Percentiles rank a stretch among this genome's conserved stretches.
These are phyloP conservation scores for Melanotaenia duboulayi DNA, from an alignment of 2,113 vertebrate species.

Conservation along the genomic window DNA sequence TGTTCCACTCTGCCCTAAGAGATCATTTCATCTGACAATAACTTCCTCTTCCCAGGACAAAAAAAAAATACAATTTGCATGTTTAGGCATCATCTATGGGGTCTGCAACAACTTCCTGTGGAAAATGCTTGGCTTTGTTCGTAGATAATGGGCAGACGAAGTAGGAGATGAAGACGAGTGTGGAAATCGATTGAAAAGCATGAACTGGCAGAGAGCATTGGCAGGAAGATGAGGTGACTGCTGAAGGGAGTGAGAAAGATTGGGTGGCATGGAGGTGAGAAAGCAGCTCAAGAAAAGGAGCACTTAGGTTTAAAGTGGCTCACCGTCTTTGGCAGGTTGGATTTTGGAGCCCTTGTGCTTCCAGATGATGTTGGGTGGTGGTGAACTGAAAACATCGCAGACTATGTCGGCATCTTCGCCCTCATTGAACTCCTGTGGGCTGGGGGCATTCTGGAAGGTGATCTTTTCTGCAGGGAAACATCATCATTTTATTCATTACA, in stretches of 20 bases:
- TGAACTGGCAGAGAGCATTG: slow-evolving; percentile 26
- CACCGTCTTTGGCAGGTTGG: slow-evolving; percentile 92
- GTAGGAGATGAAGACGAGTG: slow-evolving; percentile 35
- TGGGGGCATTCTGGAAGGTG: slow-evolving; percentile 92
- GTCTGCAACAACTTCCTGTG: slow-evolving; percentile 21
- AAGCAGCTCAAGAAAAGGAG: slow-evolving; percentile 9
- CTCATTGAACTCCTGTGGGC: slow-evolving; percentile 94
- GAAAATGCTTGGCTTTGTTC: slow-evolving; percentile 42
- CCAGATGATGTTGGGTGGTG: slow-evolving; percentile 93
- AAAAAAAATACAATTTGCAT: slow-evolving; percentile 32
- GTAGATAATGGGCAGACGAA: slow-evolving; percentile 21
- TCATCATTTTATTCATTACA: background rate
- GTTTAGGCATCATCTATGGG: slow-evolving; percentile 43
- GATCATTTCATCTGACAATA: slow-evolving; percentile 19
- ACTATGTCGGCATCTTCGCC: slow-evolving; percentile 92
- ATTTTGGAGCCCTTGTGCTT: slow-evolving; percentile 90
- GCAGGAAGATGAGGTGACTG: slow-evolving; percentile 30
- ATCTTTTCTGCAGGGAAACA: slow-evolving; percentile 88
- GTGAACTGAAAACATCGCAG: slow-evolving; percentile 93
- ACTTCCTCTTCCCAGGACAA: slow-evolving; percentile 13
- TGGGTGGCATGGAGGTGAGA: slow-evolving; percentile 20
- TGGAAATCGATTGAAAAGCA: slow-evolving; percentile 50
- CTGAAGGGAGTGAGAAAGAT: slow-evolving; percentile 16
- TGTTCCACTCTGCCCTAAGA: slow-evolving; percentile 25
- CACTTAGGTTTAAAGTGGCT: slow-evolving; percentile 57